Base-by-base conservation (phyloP, 2,113 vertebrate species). In the Odontophorus gujanensis region DNA sequence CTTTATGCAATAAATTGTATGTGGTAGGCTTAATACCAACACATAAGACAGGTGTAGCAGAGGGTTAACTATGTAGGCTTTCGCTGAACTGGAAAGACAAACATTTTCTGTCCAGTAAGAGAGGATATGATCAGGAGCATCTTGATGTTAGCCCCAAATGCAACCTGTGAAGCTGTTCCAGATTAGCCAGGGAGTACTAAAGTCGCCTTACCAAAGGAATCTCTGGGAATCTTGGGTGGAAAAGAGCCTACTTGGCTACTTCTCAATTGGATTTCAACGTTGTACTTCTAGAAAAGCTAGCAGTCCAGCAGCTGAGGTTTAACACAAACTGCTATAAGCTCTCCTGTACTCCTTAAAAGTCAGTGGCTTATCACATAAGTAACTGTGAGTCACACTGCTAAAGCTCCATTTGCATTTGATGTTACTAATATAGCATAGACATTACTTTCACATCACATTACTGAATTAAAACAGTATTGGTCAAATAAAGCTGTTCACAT, bases 341-440 rank as follows among this genome's bases (percentile, higher is more conserved):
- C 93, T 94, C 42, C 61, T 92, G 57, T 72, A 78, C 47, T 82
- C 43, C 57, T 87, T 36, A 85, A 90, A 93, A 95, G 75, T 75
- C 85, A 85, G 47, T 45, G 74, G 47, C 18, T 88, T 90, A 83
- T 81, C 51, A 38, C 69, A 88, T 62, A 53, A 78, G n/a, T 73
- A 63, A 57, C 43, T 77, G 53, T 78, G 40, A 83, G 24, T 84
- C 72, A 77, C 38, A 69, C 14, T 62, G 22, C 38, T 72, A 87
- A 43, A 43, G 42, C 32, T 77, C 59, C 11, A 24, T 71, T 91
- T 92, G 53, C n/a, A 62, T 79, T 59, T 83, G 22, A 38, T 92
- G 13, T 43, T 65, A 36, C 30, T 91, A 61, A 47, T 55, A 34
- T 3, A 63, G 25, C 45, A 84, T 62, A 79, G 71, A 34, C 74